These are phyloP conservation scores for Gymnocheta viridis DNA, from an alignment of 2,888 invertebrate species.

Conservation along the genomic window DNA sequence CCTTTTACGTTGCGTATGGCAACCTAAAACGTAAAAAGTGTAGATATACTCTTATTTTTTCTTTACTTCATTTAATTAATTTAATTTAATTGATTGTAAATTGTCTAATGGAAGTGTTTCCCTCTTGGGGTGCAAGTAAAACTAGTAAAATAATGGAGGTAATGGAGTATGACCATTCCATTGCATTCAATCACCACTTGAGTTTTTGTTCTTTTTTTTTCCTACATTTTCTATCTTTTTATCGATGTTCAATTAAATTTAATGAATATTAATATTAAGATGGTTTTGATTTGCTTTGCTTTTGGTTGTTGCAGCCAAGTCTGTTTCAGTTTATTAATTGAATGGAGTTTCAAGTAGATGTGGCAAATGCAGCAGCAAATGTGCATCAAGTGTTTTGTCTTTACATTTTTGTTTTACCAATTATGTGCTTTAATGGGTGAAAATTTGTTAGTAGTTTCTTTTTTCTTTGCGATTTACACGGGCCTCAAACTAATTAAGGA, in stretches of 20 bases:
- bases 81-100: constrained; percentile 69
- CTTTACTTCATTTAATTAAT: constrained; percentile 60
- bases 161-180: constrained; percentile 44
- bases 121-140: constrained; percentile 41
- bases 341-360: constrained; percentile 21
- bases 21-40: constrained; percentile 24
- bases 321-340: constrained; percentile 37
- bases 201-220: constrained; percentile 29
- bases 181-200: constrained; percentile 55
- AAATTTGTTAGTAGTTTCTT: constrained; percentile 50
- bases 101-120: constrained; percentile 46
- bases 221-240: constrained; percentile 45
- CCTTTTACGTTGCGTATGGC: constrained; percentile 33
- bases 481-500: constrained; percentile 39
- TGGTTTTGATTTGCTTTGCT: constrained; percentile 56
- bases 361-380: constrained; percentile 4
- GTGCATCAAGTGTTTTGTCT: constrained; percentile 36
- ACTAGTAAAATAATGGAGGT: constrained; percentile 14
- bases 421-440: constrained; percentile 63
- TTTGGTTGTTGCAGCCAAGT: constrained; percentile 28
- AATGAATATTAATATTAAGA: constrained; percentile 71
- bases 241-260: constrained; percentile 67
- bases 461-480: neutral
- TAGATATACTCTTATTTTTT: constrained; percentile 7
- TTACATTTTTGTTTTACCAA: constrained; percentile 45